phyloP scores from a whole-genome alignment of 2,797 vertebrate genomes.

The Linurgus olivaceus region DNA sequence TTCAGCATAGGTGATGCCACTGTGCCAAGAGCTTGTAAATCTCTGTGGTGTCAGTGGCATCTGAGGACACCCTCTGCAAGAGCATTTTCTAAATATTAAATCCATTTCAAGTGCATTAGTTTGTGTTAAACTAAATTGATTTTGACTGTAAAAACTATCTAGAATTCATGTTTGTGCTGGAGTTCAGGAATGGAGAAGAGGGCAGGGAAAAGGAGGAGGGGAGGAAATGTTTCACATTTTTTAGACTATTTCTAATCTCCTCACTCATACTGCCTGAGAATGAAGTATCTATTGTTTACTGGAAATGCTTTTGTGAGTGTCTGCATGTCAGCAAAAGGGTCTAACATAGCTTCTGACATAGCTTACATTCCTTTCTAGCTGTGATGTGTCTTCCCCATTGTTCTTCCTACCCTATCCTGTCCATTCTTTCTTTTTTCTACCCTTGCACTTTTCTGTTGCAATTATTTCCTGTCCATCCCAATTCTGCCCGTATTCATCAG shows the following conservation, averaged over 20 bases:
- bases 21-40: neutral
- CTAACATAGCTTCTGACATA: constrained; percentile 18
- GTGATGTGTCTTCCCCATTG: neutral
- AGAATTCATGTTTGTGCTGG: neutral
- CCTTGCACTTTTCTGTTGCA: neutral
- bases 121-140: neutral
- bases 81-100: neutral
- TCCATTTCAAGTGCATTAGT: neutral
- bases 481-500: neutral
- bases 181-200: neutral
- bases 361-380: constrained; percentile 31
- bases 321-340: neutral
- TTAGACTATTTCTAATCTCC: constrained; percentile 36
- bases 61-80: neutral
- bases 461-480: neutral
- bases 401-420: neutral
- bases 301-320: constrained; percentile 24
- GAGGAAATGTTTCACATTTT: constrained; percentile 60
- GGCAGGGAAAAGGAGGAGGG: neutral
- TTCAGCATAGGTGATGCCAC: neutral
- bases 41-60: neutral
- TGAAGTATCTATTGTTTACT: constrained; percentile 42
- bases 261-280: neutral
- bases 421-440: neutral
- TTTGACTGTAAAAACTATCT: neutral